Evolutionary conservation across 2,797 vertebrate genomes (phyloP), one percentile per base, ranked within the genome.

Genomic region (Pyrocephalus nanus): DNA sequence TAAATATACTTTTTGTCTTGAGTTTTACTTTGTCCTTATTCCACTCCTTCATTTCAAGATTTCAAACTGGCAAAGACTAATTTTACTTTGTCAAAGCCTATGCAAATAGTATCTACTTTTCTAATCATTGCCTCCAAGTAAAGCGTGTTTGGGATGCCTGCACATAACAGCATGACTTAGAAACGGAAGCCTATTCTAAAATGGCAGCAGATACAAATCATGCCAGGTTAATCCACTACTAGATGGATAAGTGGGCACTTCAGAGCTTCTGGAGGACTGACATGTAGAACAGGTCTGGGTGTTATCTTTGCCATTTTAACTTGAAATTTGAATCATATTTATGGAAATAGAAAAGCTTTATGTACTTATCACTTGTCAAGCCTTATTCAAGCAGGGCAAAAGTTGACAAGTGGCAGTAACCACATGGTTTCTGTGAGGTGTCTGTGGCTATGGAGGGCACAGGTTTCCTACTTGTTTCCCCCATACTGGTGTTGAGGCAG

Each of bases 391-490:
- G 34, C 40, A 51, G 55, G 8, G 32, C 70, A 34, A 20, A 1
- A 64, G 29, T n/a, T 76, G 57, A 32, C 42, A 69, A 27, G 16
- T 71, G 53, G 36, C 12, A 34, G 20, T 19, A 78, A 38, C 32
- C 1, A 0, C 3, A 3, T 86, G 0, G 0, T 58, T 66, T 57
- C 34, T 86, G 13, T 55, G 53, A 43, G 30, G 15, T 42, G 17
- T n/a, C 27, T 48, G 57, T 62, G 51, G 8, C 36, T 72, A 1
- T 3, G 5, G 57, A 34, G 26, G 22, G 27, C 17, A 5, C 25
- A 17, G 15, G 12, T 71, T 36, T 71, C 27, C 60, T 61, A 8
- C n/a, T 74, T 4, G 2, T 15, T 30, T 51, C 11, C 12, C 13
- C 17, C 2, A 38, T 34, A 2, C 8, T n/a, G 20, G 4, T 16